These are phyloP conservation scores for Chiridota heheva DNA, from an alignment of 35 echinoderm and acorn worm species.

Conservation along the genomic window DNA sequence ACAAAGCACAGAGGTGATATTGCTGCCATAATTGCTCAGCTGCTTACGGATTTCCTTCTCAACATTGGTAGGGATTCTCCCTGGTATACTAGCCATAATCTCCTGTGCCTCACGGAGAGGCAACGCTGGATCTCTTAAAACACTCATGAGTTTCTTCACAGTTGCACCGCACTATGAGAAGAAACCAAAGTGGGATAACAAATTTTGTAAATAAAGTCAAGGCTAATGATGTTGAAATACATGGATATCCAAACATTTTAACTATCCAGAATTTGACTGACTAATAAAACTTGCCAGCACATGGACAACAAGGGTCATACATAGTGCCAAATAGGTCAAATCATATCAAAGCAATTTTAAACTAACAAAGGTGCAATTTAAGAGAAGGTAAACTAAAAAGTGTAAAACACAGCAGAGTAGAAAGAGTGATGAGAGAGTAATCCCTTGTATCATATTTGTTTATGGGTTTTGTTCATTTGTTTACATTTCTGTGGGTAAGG, in stretches of 20 bases:
- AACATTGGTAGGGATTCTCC: slow-evolving; percentile 71
- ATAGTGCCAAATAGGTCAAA: too few species aligned
- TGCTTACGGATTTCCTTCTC: slow-evolving; percentile 82
- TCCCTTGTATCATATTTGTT: too few species aligned
- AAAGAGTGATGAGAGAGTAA: too few species aligned
- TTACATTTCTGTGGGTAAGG: too few species aligned
- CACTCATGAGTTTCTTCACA: slow-evolving; percentile 54
- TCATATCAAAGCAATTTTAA: too few species aligned
- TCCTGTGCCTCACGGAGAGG: slow-evolving; percentile 95
- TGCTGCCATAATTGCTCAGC: slow-evolving; percentile 81
- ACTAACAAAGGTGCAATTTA: too few species aligned
- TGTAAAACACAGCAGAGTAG: too few species aligned
- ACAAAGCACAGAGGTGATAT: slow-evolving; percentile 93
- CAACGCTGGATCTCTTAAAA: slow-evolving; percentile 71
- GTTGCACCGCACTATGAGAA: slow-evolving; percentile 53
- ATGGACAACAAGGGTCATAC: too few species aligned
- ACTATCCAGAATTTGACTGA: neutral
- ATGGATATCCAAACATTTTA: neutral
- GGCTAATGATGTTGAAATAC: neutral
- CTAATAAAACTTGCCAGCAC: neutral
- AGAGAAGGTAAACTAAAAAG: too few species aligned
- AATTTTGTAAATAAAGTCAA: neutral
- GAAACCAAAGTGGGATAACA: slow-evolving; percentile 2
- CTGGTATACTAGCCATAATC: slow-evolving; percentile 86
- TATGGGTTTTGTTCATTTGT: too few species aligned